Base-by-base conservation (phyloP, 2,113 vertebrate species). In the Lycocorax pyrrhopterus region DNA sequence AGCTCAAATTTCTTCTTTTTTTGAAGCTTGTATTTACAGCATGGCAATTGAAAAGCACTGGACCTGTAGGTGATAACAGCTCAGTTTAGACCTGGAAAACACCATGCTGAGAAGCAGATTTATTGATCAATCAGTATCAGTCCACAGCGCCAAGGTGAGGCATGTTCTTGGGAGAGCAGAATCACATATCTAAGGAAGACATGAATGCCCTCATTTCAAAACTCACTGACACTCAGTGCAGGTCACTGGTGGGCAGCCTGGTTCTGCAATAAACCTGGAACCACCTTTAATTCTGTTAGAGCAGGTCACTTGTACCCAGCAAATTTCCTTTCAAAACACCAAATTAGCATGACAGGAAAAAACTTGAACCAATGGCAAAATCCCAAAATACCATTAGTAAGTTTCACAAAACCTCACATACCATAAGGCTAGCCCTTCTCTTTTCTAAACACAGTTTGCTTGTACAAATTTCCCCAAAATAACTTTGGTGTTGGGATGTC, bases 401-500 rank as follows among this genome's bases (percentile, higher is more conserved):
- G 5, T 84, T 91, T 82, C 87, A 84, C n/a, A 82, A 59, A 95
- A 89, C 56, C 81, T 92, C 79, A 67, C 75, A 84, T 66, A 60
- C 72, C 85, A 35, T 74, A 76, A 69, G 49, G 32, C 27, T 69
- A 71, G 56, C 33, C 68, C 29, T 63, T 94, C 35, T 51, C 52
- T 86, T 86, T 84, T 67, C 68, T 76, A 93, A 89, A 86, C 53
- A 69, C 8, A 5, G 78, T 63, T 68, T 64, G 13, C 83, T 88
- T 92, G 92, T 44, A 88, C 30, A 68, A 33, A 68, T 72, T 44
- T 81, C 64, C 83, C 41, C 49, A 39, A 92, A 96, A 95, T 96
- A 96, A 68, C 73, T 74, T 80, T 49, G 72, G 85, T 88, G 13
- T 67, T 81, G 90, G 94, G 92, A 93, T 84, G 44, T 52, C 85